Percentiles rank a stretch among this genome's conserved stretches.
Conservation (phyloP, 2,888 invertebrate species). For the Eutolmus rufibarbis region DNA sequence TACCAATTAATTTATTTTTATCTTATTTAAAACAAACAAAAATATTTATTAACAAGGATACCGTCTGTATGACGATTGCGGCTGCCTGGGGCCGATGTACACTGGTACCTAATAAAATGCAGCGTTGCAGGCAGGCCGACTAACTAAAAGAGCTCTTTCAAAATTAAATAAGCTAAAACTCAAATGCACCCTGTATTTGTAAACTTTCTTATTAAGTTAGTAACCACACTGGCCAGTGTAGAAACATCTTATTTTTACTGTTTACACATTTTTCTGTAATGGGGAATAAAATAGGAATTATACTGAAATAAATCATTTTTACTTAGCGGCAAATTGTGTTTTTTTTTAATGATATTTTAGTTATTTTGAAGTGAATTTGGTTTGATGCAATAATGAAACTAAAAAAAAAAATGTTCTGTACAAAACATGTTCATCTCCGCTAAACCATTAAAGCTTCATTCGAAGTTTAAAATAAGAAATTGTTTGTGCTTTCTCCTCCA, state of each 20-base stretch:
- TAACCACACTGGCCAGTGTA: conserved; percentile 34
- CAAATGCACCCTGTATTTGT: conserved; percentile 7
- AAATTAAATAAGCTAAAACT: background rate
- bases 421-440: too few relatives aligned
- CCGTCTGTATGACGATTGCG: background rate
- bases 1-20: conserved; percentile 18
- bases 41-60: conserved; percentile 27
- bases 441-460: too few relatives aligned
- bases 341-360: background rate
- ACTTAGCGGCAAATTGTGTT: background rate
- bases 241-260: background rate
- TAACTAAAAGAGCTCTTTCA: background rate
- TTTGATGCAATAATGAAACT: too few relatives aligned
- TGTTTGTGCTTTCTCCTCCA: too few relatives aligned
- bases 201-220: background rate
- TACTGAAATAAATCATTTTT: conserved; percentile 23
- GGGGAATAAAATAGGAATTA: background rate
- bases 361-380: background rate
- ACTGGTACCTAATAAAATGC: background rate
- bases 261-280: background rate
- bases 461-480: too few relatives aligned
- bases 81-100: background rate
- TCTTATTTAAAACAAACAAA: background rate
- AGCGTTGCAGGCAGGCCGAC: background rate
- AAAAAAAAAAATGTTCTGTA: too few relatives aligned